Evolutionary conservation across 2,888 invertebrate species (phyloP), one percentile per base, ranked within the genome.

Genomic region (Sacculina carcini): DNA sequence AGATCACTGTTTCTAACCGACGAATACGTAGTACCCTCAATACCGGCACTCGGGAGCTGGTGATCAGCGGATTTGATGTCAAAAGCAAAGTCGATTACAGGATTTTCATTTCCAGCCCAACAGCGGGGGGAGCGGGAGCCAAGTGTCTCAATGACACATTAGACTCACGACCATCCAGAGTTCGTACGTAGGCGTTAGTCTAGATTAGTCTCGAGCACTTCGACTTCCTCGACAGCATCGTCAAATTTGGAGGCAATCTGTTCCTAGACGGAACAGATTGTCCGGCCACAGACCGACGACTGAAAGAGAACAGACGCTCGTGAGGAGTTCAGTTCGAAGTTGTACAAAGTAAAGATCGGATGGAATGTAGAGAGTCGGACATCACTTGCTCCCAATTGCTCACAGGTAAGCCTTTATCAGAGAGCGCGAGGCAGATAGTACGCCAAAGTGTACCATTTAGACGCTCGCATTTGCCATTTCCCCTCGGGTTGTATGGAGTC

Each of bases 371-470:
- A 5, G 50, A 54, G 19, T 54, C 55, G n/a, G 50, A 44, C 14
- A 52, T 23, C 6, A 53, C 47, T 21, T 12, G 32, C 48, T 58
- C 53, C 55, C 54, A 54, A 7, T 48, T 31, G 10, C 48, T 32
- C 6, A 28, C 48, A 12, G 19, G 14, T 7, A 53, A 34, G 5
- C 40, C 31, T 48, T 48, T 16, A 16, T 52, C 39, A 49, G 39
- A 40, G 14, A 54, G 36, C 14, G 55, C 44, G 10, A 54, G 26
- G 31, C 14, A 31, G 14, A 56, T 36, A 2, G 53, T 40, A 38
- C 56, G 55, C 56, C 58, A 58, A 5, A 58, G 50, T 16, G 47
- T 55, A n/a, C 53, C 54, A 52, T 57, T 58, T 28, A 50, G 53
- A n/a, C n/a, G 3, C 50, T 58, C 55, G 3, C 48, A 48, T 24